Conservation (phyloP, 2,113 vertebrate genomes). For the Lynx canadensis region DNA sequence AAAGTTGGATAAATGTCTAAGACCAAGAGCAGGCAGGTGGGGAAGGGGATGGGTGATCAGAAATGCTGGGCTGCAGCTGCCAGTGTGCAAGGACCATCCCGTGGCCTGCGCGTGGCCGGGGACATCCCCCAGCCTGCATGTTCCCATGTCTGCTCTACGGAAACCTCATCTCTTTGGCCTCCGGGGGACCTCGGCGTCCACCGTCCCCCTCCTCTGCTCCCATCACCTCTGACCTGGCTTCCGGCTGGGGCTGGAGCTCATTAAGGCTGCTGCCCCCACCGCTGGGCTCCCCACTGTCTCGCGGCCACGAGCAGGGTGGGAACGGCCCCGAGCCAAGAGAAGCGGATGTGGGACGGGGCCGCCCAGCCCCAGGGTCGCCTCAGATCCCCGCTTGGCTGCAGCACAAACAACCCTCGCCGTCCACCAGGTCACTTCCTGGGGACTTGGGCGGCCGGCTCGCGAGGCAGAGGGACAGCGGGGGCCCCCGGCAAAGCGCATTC, state of each 20-base stretch:
- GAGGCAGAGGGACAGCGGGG: background rate
- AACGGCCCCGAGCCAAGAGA: constrained; percentile 46
- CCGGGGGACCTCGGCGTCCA: background rate
- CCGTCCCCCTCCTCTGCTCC: background rate
- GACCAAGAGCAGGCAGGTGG: background rate
- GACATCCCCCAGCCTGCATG: background rate
- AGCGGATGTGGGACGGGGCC: background rate
- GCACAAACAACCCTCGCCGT: constrained; percentile 7
- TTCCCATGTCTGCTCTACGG: background rate
- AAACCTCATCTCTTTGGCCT: background rate
- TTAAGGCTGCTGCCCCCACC: background rate
- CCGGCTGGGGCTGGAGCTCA: background rate
- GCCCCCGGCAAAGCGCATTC: background rate
- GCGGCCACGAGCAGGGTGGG: background rate
- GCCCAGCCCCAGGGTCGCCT: constrained; percentile 16
- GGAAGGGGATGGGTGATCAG: background rate
- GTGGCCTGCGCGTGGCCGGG: background rate
- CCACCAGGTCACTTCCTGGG: constrained; percentile 50
- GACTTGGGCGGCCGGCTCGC: background rate
- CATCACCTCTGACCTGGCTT: constrained; percentile 11
- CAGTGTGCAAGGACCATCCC: background rate
- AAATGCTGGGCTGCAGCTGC: background rate
- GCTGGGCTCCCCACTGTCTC: background rate
- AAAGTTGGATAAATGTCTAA: background rate
- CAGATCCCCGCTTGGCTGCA: constrained; percentile 3